Evolutionary conservation across 2,888 invertebrate species (phyloP), one percentile per base, ranked within the genome.

Genomic region (Boloria selene): DNA sequence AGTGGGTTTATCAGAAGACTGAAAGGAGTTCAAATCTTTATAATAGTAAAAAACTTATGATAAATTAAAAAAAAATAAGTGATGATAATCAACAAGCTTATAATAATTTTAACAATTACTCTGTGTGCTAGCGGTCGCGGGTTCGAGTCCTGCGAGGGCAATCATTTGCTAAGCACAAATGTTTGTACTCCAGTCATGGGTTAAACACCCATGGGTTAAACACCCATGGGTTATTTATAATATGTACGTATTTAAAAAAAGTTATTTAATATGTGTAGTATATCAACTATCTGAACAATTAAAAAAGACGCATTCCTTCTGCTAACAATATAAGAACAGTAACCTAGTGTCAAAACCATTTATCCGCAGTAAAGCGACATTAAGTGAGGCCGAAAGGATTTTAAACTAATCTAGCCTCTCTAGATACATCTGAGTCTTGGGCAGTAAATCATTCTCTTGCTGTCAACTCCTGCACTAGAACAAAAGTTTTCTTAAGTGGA

Each of bases 271-370:
- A n/a, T n/a, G n/a, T n/a, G n/a, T n/a, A n/a, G n/a, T n/a, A n/a
- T n/a, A n/a, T n/a, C n/a, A n/a, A n/a, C n/a, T n/a, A n/a, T n/a
- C n/a, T n/a, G n/a, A n/a, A 7, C 17, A 17, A n/a, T n/a, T 38
- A 58, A 17, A 54, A 61, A 18, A 18, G 17, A 44, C 54, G 14
- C 18, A 16, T 17, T 22, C 22, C 17, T n/a, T n/a, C 13, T 45
- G 58, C 42, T 65, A 67, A 65, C 61, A 65, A 67, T 55, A 65
- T 67, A 67, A 70, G 67, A 72, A 67, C 62, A 61, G 67, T 52
- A 59, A 51, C 62, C 42, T 67, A 70, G 69, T 65, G 68, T 72
- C 70, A 72, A 72, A 64, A 70, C 47, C 61, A 45, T 66, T 70
- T 70, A 58, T 49, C 60, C 54, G 55, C n/a, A 53, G 59, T 50